These are phyloP conservation scores for Scaptodrosophila latifasciaeformis DNA, from an alignment of 2,888 invertebrate genomes.

Conservation along the genomic window DNA sequence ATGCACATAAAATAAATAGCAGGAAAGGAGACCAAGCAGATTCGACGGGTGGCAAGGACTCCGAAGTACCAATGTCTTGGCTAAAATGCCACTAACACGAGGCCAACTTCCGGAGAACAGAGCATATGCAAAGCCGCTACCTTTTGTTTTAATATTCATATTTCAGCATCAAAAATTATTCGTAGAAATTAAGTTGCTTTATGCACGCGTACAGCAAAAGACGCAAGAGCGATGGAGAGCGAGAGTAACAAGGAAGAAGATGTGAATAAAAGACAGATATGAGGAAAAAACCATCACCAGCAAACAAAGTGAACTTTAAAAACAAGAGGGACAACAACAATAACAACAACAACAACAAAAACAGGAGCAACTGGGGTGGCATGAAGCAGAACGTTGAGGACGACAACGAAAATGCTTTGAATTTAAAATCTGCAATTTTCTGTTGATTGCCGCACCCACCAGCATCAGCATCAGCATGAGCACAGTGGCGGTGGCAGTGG, in stretches of 20 bases:
- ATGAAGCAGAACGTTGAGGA: constrained; percentile 26
- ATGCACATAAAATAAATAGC: constrained; percentile 33
- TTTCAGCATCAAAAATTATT: constrained; percentile 66
- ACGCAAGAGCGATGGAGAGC: not conserved
- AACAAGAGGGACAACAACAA: not conserved
- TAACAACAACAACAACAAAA: no score
- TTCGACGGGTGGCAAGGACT: not conserved
- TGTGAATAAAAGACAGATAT: not conserved
- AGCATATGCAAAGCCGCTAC: constrained; percentile 44
- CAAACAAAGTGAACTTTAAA: not conserved
- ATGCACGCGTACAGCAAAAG: constrained; percentile 40
- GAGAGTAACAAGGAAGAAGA: not conserved
- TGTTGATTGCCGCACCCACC: constrained; percentile 62
- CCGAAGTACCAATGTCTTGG: constrained; percentile 9
- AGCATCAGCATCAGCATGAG: not conserved
- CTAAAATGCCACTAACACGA: constrained; percentile 49
- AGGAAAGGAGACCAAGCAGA: constrained; percentile 17
- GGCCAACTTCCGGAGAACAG: constrained; percentile 36
- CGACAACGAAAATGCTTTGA: constrained; percentile 61
- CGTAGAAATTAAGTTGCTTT: constrained; percentile 61
- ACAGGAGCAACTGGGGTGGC: not conserved
- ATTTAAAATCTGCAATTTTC: constrained; percentile 70
- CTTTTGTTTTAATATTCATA: constrained; percentile 66
- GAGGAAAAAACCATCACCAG: not conserved
- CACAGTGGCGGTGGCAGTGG: constrained; percentile 3